Percentiles rank a stretch among this genome's conserved stretches.
Evolutionary conservation across 2,113 vertebrate species (phyloP).

Genomic region (Pleuronectes platessa): DNA sequence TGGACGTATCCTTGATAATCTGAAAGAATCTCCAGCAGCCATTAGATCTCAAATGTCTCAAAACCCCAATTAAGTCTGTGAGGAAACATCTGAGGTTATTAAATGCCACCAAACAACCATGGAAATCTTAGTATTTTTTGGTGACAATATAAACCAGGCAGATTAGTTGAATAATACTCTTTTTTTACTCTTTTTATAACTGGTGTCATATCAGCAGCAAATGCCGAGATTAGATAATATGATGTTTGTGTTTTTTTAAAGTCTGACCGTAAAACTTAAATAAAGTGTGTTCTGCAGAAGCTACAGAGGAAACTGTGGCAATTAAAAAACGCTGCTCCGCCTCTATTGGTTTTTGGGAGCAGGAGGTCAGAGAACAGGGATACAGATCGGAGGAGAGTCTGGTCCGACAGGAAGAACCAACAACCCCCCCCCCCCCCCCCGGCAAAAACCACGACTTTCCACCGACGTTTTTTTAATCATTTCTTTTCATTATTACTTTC

Average conservation of each 20-base stretch:
- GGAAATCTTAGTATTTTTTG: not conserved
- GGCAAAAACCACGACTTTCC: constrained; percentile 26
- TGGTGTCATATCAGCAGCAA: not conserved
- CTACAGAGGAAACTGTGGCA: constrained; percentile 1
- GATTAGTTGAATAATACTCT: too few relatives aligned
- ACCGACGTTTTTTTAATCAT: constrained; percentile 9
- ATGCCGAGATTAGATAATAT: not conserved
- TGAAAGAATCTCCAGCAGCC: constrained; percentile 18
- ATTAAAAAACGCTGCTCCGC: constrained; percentile 16
- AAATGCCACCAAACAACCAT: constrained; percentile 18
- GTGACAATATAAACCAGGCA: not conserved
- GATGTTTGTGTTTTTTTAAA: not conserved
- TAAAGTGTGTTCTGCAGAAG: constrained; percentile 15
- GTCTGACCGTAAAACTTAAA: constrained; percentile 2
- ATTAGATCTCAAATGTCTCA: constrained; percentile 26
- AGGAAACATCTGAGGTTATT: constrained; percentile 35
- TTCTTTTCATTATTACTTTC: constrained; percentile 50
- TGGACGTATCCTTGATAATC: constrained; percentile 38
- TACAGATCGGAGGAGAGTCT: constrained; percentile 35
- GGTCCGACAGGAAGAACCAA: constrained; percentile 34
- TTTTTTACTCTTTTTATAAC: not conserved
- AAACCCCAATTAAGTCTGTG: constrained; percentile 24
- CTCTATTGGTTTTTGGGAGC: constrained; percentile 24
- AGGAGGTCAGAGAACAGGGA: constrained; percentile 28
- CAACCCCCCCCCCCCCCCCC: constrained; percentile 11